Conservation (phyloP, 1,140 invertebrate genomes). For the Drosophila lacertosa region DNA sequence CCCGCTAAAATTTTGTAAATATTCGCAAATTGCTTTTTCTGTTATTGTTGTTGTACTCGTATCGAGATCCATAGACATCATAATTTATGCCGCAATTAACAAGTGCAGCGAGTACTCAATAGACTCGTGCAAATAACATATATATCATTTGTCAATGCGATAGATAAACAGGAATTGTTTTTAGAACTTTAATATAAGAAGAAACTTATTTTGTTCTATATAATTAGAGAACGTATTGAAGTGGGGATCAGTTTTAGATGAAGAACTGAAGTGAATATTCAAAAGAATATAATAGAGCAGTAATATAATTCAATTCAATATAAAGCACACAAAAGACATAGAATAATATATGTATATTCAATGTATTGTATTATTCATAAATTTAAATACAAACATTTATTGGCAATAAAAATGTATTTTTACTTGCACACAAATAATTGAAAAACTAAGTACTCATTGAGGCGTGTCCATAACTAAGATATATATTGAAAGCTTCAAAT, state of each 20-base stretch:
- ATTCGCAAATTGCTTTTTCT: constrained; percentile 4
- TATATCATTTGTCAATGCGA: constrained; percentile 14
- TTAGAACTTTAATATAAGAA: neutral
- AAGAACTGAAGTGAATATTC: too few species aligned
- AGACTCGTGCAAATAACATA: constrained; percentile 8
- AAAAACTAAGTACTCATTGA: neutral
- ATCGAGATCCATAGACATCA: constrained; percentile 31
- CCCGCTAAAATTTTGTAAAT: constrained; percentile 28
- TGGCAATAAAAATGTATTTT: neutral
- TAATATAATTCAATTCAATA: too few species aligned
- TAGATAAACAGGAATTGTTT: neutral
- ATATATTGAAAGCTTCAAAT: too few species aligned
- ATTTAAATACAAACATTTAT: neutral
- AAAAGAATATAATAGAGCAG: neutral
- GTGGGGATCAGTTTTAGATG: too few species aligned
- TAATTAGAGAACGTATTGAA: too few species aligned
- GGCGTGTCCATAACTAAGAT: too few species aligned
- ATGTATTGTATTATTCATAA: too few species aligned
- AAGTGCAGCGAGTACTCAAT: constrained; percentile 24
- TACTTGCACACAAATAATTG: neutral
- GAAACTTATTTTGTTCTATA: too few species aligned
- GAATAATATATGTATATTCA: too few species aligned
- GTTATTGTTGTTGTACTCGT: constrained; percentile 21
- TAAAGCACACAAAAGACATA: too few species aligned
- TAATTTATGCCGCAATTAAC: constrained; percentile 45